These are phyloP conservation scores for Chesias legatella DNA, from an alignment of 2,888 invertebrate species.

Conservation along the genomic window DNA sequence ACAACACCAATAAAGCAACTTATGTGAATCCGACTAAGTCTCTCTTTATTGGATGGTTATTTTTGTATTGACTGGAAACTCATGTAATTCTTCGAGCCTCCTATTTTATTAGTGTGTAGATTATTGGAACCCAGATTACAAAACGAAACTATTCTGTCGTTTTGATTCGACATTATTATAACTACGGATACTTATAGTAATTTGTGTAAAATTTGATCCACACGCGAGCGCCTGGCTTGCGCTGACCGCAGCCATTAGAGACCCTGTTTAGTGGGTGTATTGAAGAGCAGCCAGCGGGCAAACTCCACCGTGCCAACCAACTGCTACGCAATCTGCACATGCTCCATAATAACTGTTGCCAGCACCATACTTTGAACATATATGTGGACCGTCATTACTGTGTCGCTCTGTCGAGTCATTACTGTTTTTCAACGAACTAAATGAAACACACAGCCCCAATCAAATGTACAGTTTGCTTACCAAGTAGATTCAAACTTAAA, in stretches of 20 bases:
- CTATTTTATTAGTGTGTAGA: too few relatives aligned
- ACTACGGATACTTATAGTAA: conserved; percentile 6
- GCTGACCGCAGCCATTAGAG: conserved; percentile 8
- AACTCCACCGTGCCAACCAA: conserved; percentile 1
- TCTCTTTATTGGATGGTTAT: too few relatives aligned
- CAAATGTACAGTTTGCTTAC: not conserved
- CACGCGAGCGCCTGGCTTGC: conserved; percentile 8
- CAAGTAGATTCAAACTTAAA: not conserved
- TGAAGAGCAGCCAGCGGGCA: conserved; percentile 6
- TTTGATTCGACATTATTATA: too few relatives aligned
- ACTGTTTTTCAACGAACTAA: conserved; percentile 3
- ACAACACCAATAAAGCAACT: too few relatives aligned
- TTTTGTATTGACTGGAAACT: too few relatives aligned
- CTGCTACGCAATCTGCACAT: not conserved
- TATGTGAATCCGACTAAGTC: too few relatives aligned
- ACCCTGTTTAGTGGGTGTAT: conserved; percentile 5
- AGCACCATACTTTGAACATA: not conserved
- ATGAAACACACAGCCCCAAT: conserved; percentile 1
- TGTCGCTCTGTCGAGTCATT: conserved; percentile 5
- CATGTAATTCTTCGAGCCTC: too few relatives aligned
- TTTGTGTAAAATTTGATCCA: conserved; percentile 9
- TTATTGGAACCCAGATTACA: too few relatives aligned
- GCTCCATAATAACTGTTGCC: not conserved
- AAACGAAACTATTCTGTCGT: too few relatives aligned
- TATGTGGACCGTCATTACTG: conserved; percentile 1